Evolutionary conservation across 2,113 vertebrate genomes (phyloP), one percentile per base, ranked within the genome.

Genomic region (Hemibagrus wyckioides): DNA sequence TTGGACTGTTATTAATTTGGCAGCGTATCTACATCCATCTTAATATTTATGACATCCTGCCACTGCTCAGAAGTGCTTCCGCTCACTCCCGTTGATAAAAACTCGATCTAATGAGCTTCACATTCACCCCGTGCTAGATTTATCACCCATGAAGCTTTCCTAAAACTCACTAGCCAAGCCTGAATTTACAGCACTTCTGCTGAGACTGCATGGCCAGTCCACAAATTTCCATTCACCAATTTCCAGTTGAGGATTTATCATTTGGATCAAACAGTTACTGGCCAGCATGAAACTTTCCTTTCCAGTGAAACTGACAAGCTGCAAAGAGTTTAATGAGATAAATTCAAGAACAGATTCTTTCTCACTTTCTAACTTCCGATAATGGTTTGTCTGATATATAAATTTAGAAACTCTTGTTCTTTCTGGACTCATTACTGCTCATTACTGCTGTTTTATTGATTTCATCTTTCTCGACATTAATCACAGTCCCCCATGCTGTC

Each of bases 21-120:
- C 89, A 90, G 76, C 91, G 90, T 63, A 87, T 88, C 90, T 89
- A 89, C 75, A 91, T 94, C 90, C 88, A 80, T 92, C 86, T 91
- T 89, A 86, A 87, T 88, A 52, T 89, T 90, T 90, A 90, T 89
- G 86, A 90, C 90, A 52, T 36, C 79, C 83, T 82, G 82, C 73
- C 63, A 86, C 77, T 88, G 82, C 84, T 73, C 54, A 28, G 9
- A 57, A 15, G 41, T 52, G 75, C 57, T 81, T 57, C 77, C 4
- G 63, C 65, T 81, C 28, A 44, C 36, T 41, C 52, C 63, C 41
- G n/a, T 50, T 61, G 52, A 73, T 61, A 75, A 82, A 75, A 86
- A 75, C 36, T 30, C 7, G 41, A 82, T n/a, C n/a, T 71, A 41
- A 81, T 82, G 63, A 73, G 52, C 36, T 7, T 33, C 39, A 5